A percentile compares a stretch with the other conserved stretches of the same genome.
Evolutionary conservation across 2,113 vertebrate species (phyloP).

Genomic region (Hypomesus transpacificus): DNA sequence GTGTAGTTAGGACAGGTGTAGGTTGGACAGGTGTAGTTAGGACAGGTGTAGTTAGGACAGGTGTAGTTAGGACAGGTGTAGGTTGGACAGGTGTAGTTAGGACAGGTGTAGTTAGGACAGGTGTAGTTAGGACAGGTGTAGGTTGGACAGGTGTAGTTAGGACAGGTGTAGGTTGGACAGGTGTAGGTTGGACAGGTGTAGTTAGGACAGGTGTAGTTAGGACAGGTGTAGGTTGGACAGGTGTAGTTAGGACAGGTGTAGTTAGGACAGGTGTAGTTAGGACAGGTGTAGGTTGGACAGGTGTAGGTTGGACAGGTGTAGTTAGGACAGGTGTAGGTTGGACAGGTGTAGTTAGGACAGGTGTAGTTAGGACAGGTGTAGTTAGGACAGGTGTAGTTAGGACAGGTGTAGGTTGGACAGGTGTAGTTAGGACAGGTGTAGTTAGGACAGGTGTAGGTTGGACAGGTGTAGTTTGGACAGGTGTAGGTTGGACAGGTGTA

Average conservation of each 20-base stretch:
- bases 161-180: too few species aligned
- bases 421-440: too few species aligned
- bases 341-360: too few species aligned
- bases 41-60: background rate
- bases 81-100: too few species aligned
- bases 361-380: background rate
- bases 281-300: too few species aligned
- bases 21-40: background rate
- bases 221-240: too few species aligned
- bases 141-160: background rate
- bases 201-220: background rate
- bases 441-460: background rate
- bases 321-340: background rate
- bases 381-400: background rate
- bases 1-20: background rate
- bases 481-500: background rate
- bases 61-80: background rate
- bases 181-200: too few species aligned
- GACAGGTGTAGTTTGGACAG: too few species aligned
- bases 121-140: too few species aligned
- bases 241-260: background rate
- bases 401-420: too few species aligned
- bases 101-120: background rate
- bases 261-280: background rate
- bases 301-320: too few species aligned